Base-by-base conservation (phyloP, 2,113 vertebrate genomes). In the Grus americana region DNA sequence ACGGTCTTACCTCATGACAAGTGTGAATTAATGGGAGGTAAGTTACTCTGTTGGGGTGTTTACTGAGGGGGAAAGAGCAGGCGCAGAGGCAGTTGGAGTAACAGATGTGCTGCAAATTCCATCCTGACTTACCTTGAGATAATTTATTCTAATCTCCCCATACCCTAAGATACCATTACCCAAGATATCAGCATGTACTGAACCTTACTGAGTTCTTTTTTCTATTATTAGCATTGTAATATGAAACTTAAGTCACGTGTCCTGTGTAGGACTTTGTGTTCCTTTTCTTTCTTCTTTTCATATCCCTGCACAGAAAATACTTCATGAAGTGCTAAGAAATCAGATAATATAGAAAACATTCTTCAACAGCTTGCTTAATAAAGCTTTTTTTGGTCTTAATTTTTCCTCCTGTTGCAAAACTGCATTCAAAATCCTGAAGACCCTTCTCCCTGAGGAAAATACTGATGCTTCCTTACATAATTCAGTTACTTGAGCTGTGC, bases 221-320 rank as follows among this genome's bases (percentile, higher is more conserved):
- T 90, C 88, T 93, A 36, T 94, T 92, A 88, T 95, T 96, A 96
- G 72, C 55, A 9, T n/a, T 96, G 95, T 93, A 94, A 95, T 85
- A 82, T 71, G 87, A 96, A 91, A 79, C 93, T 71, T 38, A 54
- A 54, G 57, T 95, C 66, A 75, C 0, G 1, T 86, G 80, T 19
- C 34, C 27, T 12, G 12, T 67, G 5, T 40, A 38, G 57, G 72
- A 63, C 79, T 78, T 81, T 44, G 55, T 93, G 72, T 87, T 86
- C 55, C 20, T 79, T 82, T 62, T 92, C 27, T 92, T 83, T 80
- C 38, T 89, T 94, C 67, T 74, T 88, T 92, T 86, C 52, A 10
- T 92, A 58, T 68, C 59, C 23, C 32, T 83, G 29, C 72, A 67
- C 26, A 46, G 59, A 93, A 82, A 70, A 79, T 78, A 46, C 17